Evolutionary conservation across 2,888 invertebrate species (phyloP).

Genomic region (Dynastes hyllus): DNA sequence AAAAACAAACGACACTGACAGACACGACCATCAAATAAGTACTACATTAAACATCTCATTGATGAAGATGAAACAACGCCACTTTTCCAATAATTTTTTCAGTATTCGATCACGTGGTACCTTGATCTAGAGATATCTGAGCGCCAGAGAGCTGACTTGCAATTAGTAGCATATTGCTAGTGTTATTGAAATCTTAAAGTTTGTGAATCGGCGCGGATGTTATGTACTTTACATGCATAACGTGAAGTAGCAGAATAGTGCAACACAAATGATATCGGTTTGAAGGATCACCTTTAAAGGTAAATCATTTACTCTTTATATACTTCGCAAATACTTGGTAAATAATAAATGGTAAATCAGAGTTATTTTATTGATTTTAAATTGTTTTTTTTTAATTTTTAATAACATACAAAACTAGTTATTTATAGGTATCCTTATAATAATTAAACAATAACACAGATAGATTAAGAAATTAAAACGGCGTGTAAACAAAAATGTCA

Average conservation of each 20-base stretch:
- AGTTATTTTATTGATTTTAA: no score
- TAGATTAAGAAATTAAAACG: no score
- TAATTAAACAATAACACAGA: no score
- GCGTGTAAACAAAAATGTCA: not conserved
- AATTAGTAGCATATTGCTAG: slow-evolving; percentile 24
- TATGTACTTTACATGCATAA: not conserved
- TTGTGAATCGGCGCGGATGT: not conserved
- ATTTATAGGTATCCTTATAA: no score
- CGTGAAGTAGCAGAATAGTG: not conserved
- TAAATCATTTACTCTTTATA: no score
- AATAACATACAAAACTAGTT: no score
- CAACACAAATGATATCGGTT: not conserved
- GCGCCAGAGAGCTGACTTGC: slow-evolving; percentile 21
- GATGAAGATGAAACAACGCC: not conserved
- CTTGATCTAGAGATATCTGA: slow-evolving; percentile 32
- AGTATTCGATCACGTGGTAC: slow-evolving; percentile 21
- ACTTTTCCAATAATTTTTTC: slow-evolving; percentile 9
- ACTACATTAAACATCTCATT: not conserved
- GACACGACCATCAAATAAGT: no score
- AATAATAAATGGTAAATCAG: no score
- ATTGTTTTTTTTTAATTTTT: no score
- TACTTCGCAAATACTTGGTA: no score
- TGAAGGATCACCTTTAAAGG: not conserved
- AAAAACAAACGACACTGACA: no score
- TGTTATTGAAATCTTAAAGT: slow-evolving; percentile 15